Base-by-base conservation (phyloP, 2,888 invertebrate species). In the Omphaloscelis lunosa region DNA sequence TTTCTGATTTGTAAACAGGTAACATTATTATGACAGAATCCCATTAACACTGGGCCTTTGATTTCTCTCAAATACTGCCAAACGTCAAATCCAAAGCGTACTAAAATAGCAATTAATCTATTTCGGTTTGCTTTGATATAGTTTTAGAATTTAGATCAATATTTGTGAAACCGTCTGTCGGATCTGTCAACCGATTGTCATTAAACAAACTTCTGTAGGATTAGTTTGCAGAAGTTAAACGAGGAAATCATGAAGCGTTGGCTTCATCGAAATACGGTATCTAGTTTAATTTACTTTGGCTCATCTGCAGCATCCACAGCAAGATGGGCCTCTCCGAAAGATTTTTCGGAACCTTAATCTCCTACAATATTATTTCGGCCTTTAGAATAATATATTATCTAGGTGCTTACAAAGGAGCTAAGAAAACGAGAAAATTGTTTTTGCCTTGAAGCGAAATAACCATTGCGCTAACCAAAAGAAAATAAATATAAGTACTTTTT, bases 211-310 rank as follows among this genome's bases (percentile, higher is more conserved):
- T 88, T 87, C 63, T 63, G 58, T 61, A 23, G 74, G 83, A 82
- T 78, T 81, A 85, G 81, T 86, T 88, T 78, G 77, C 67, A 20
- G 62, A 78, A 88, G 83, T 86, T 87, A 72, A 84, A 87, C 79
- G 74, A 88, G 87, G 72, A 80, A 83, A 70, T 77, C 72, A 80
- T 82, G 74, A 72, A 75, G 80, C 75, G 81, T 83, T 67, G 67
- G 67, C 29, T 75, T 70, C 69, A 85, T 84, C 76, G 63, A 74
- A 67, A 76, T 73, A 66, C 56, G 23, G 9, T 51, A 51, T 17
- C 41, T 29, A 53, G 68, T 75, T 70, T 48, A 56, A 69, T 67
- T 34, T 48, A 62, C 62, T 77, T 63, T 66, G 58, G 51, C 67
- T 75, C 34, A n/a, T n/a, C 61, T 53, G 23, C 27, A 51, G 53